A percentile compares a stretch with the other conserved stretches of the same genome.
phyloP scores from a whole-genome alignment of 2,888 invertebrate genomes.

The Hemistola chrysoprasaria region DNA sequence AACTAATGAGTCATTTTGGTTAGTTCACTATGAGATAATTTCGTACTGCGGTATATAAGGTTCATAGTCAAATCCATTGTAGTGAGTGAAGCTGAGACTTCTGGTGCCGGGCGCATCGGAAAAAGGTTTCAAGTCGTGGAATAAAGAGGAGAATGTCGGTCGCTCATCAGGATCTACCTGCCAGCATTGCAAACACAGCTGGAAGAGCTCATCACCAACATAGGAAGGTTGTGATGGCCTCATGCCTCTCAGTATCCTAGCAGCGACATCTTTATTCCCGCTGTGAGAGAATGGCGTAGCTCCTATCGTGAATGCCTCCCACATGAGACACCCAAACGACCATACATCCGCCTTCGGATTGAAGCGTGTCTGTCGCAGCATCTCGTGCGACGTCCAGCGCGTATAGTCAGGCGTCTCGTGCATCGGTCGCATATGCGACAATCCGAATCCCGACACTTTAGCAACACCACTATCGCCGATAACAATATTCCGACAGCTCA shows the following conservation, averaged over 20 bases:
- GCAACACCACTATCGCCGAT: slow-evolving; percentile 85
- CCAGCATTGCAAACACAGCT: slow-evolving; percentile 92
- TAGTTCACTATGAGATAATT: slow-evolving; percentile 55
- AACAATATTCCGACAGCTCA: slow-evolving; percentile 88
- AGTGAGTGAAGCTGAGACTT: slow-evolving; percentile 71
- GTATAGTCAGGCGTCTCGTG: slow-evolving; percentile 87
- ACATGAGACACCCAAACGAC: slow-evolving; percentile 91
- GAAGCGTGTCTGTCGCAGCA: slow-evolving; percentile 85
- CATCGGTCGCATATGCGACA: slow-evolving; percentile 84
- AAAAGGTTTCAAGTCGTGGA: slow-evolving; percentile 64
- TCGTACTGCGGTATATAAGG: slow-evolving; percentile 71
- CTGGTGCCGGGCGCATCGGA: slow-evolving; percentile 56
- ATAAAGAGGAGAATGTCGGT: slow-evolving; percentile 85
- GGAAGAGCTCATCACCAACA: slow-evolving; percentile 90
- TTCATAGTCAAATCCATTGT: slow-evolving; percentile 71
- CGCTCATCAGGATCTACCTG: slow-evolving; percentile 91
- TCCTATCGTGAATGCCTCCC: slow-evolving; percentile 91
- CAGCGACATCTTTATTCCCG: slow-evolving; percentile 85
- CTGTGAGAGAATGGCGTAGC: slow-evolving; percentile 90
- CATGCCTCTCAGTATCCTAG: slow-evolving; percentile 86
- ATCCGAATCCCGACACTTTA: slow-evolving; percentile 89
- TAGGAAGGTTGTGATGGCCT: slow-evolving; percentile 88
- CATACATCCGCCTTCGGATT: slow-evolving; percentile 90
- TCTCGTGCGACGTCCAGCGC: slow-evolving; percentile 91
- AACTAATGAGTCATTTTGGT: slow-evolving; percentile 20